These are phyloP conservation scores for Nomada ferruginata DNA, from an alignment of 2,888 invertebrate species.

Conservation along the genomic window DNA sequence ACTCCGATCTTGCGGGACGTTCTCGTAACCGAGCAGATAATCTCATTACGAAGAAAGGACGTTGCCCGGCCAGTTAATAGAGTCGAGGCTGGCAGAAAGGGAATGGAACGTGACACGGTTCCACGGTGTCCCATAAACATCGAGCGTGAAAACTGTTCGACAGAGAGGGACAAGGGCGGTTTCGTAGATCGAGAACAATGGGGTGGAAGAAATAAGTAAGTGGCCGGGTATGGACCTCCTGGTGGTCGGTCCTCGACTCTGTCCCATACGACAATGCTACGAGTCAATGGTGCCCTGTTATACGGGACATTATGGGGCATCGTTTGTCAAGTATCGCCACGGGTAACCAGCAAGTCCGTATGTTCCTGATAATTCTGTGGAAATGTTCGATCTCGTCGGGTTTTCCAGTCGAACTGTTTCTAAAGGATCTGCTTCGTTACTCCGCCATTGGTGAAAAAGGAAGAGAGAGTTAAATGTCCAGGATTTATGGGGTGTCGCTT, in stretches of 20 bases:
- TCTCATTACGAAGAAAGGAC: conserved; percentile 34
- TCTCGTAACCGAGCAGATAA: conserved; percentile 21
- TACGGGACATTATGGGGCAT: conserved; percentile 76
- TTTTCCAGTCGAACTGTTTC: conserved; percentile 40
- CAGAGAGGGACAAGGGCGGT: conserved; percentile 33
- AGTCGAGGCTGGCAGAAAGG: conserved; percentile 23
- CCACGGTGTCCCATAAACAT: conserved; percentile 55
- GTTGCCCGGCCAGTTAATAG: conserved; percentile 36
- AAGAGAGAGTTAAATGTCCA: too few relatives aligned
- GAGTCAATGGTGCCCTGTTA: conserved; percentile 76
- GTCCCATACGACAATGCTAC: conserved; percentile 66
- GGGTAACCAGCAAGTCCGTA: conserved; percentile 69
- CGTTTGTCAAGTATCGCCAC: conserved; percentile 76
- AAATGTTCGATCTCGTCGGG: conserved; percentile 37
- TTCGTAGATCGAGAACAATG: conserved; percentile 55
- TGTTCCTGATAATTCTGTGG: conserved; percentile 56
- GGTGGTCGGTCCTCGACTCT: conserved; percentile 53
- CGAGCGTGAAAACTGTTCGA: conserved; percentile 64
- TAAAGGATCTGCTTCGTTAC: conserved; percentile 1
- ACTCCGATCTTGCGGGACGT: conserved; percentile 19
- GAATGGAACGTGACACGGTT: conserved; percentile 58
- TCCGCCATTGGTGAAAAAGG: too few relatives aligned
- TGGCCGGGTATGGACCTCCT: conserved; percentile 64
- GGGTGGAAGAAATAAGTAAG: conserved; percentile 62
- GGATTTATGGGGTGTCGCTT: too few relatives aligned